Base-by-base conservation (phyloP, 1,140 invertebrate genomes). In the Tribolium castaneum region DNA sequence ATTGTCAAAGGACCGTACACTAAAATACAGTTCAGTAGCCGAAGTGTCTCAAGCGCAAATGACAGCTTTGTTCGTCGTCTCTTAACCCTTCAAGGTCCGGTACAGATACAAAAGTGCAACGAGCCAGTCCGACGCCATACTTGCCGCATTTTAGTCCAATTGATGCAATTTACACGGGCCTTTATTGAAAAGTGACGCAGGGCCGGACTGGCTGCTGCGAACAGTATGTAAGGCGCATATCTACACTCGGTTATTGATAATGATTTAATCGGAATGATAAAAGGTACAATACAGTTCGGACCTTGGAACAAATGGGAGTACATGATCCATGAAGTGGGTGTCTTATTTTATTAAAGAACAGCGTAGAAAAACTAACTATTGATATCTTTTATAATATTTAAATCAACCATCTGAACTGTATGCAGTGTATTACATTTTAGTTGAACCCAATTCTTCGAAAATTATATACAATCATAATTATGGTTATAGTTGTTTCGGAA, bases 21-120 rank as follows among this genome's bases (percentile, higher is more conserved):
- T 75, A 71, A 76, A 45, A 81, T 81, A 78, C 78, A 82, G 80
- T 79, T 82, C 78, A 72, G 70, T 72, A 72, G 70, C 70, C 50
- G 70, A 72, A 72, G 70, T 72, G 70, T 72, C 70, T 35, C n/a
- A 19, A 12, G 70, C 70, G 50, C 50, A 34, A 34, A 34, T 13
- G 13, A 35, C 39, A 45, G 39, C 7, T 66, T 66, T 14, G 3
- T 66, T 66, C 30, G 25, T 66, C 59, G 19, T 59, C 54, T 59
- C 54, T 35, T 59, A 59, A 59, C 59, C 14, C 25, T 30, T 13
- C 59, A 66, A 66, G 59, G 59, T 66, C 59, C 59, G 59, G 14
- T 66, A 66, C 59, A 66, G 30, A 39, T 66, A 66, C 59, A 66
- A 66, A 66, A 66, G 19, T 12, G 59, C 13, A 45, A n/a, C 39